A percentile compares a stretch with the other conserved stretches of the same genome.
phyloP scores from a whole-genome alignment of 2,797 vertebrate genomes.

The Lateolabrax maculatus region DNA sequence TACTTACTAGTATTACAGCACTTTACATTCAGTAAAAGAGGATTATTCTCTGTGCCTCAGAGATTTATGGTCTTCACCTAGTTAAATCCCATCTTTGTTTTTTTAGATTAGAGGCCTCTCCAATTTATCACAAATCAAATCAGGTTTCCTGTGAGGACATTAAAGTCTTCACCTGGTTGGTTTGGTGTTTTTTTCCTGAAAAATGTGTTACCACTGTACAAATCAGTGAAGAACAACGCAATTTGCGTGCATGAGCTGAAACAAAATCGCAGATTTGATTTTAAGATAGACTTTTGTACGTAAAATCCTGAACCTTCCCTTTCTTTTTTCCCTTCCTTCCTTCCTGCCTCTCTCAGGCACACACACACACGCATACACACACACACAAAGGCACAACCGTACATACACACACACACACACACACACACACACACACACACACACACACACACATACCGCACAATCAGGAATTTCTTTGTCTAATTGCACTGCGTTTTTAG shows the following conservation, averaged over 20 bases:
- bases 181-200: neutral
- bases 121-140: neutral
- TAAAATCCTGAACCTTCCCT: neutral
- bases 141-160: neutral
- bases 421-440: too few species aligned
- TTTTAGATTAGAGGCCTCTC: neutral
- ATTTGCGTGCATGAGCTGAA: neutral
- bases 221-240: neutral
- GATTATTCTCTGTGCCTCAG: neutral
- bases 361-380: neutral
- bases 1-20: neutral
- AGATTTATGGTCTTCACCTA: neutral
- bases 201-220: neutral
- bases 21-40: neutral
- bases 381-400: neutral
- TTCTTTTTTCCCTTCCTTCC: neutral
- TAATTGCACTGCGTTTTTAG: conserved; percentile 30
- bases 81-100: neutral
- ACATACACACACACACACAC: neutral
- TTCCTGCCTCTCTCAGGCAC: neutral
- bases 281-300: neutral
- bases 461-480: conserved; percentile 24
- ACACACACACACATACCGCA: too few species aligned
- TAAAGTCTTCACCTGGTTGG: neutral
- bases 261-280: neutral